These are phyloP conservation scores for Zaprionus capensis DNA, from an alignment of 1,140 invertebrate genomes.

Conservation along the genomic window DNA sequence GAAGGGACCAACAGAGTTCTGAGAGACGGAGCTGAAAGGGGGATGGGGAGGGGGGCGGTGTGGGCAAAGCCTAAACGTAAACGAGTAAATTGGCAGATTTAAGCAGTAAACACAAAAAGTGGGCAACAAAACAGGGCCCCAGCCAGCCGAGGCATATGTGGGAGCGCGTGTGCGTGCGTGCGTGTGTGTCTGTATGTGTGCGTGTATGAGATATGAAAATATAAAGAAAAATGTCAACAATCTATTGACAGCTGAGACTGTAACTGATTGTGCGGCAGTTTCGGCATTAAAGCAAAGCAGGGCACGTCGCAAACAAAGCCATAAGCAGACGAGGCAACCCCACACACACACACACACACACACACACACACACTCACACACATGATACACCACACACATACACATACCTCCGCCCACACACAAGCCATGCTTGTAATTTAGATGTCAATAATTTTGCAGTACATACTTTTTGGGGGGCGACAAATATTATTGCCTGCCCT, in stretches of 20 bases:
- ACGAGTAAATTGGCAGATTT: conserved; percentile 82
- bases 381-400: conserved; percentile 12
- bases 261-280: conserved; percentile 69
- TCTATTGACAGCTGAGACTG: conserved; percentile 81
- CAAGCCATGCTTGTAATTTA: conserved; percentile 61
- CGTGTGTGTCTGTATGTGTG: conserved; percentile 27
- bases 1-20: background rate
- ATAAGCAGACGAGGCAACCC: conserved; percentile 52
- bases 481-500: conserved; percentile 55
- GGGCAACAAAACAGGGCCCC: conserved; percentile 67
- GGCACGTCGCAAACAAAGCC: conserved; percentile 79
- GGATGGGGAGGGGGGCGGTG: conserved; percentile 1
- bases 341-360: conserved; percentile 36
- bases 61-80: conserved; percentile 75
- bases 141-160: conserved; percentile 23
- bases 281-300: conserved; percentile 64
- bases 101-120: conserved; percentile 81
- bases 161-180: conserved; percentile 1
- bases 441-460: conserved; percentile 76
- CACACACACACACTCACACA: conserved; percentile 29
- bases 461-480: conserved; percentile 45
- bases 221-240: conserved; percentile 82
- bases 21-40: background rate
- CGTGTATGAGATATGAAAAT: conserved; percentile 59
- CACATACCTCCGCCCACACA: conserved; percentile 5